phyloP scores from a whole-genome alignment of 2,113 vertebrate species.

The Podilymbus podiceps region DNA sequence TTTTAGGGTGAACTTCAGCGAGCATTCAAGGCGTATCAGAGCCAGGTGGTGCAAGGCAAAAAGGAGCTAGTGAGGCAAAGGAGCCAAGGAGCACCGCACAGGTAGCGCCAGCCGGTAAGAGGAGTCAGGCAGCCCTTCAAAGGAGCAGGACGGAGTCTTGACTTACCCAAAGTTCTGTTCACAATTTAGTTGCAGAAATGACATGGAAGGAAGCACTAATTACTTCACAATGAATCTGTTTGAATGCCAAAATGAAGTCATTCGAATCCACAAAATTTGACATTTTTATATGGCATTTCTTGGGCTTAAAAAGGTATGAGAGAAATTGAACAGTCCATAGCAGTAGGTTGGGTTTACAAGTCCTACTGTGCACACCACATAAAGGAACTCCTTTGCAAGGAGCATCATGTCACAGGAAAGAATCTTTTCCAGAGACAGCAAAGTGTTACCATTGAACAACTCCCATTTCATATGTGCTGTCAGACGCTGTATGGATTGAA shows the following conservation, averaged over 20 bases:
- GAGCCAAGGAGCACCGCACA: background rate
- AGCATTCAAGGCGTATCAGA: background rate
- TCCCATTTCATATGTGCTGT: background rate
- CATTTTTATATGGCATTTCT: background rate
- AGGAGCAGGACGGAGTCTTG: background rate
- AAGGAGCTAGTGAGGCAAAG: background rate
- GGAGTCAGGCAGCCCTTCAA: background rate
- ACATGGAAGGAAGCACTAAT: background rate
- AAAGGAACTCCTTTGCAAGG: background rate
- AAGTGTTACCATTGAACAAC: background rate
- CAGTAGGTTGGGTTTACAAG: background rate
- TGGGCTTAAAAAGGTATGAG: background rate
- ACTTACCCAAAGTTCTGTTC: background rate
- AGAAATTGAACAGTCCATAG: background rate
- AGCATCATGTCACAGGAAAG: background rate
- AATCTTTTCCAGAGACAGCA: background rate
- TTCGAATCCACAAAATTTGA: too few relatives aligned
- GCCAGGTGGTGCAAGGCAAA: background rate
- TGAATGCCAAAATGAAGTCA: background rate
- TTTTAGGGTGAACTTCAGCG: background rate
- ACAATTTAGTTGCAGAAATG: background rate
- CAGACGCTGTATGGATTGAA: background rate
- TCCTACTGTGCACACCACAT: background rate
- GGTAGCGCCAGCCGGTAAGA: background rate
- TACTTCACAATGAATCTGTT: background rate